These are phyloP conservation scores for Schizopygopsis malacanthus DNA, from an alignment of 2,797 vertebrate species.

Conservation along the genomic window DNA sequence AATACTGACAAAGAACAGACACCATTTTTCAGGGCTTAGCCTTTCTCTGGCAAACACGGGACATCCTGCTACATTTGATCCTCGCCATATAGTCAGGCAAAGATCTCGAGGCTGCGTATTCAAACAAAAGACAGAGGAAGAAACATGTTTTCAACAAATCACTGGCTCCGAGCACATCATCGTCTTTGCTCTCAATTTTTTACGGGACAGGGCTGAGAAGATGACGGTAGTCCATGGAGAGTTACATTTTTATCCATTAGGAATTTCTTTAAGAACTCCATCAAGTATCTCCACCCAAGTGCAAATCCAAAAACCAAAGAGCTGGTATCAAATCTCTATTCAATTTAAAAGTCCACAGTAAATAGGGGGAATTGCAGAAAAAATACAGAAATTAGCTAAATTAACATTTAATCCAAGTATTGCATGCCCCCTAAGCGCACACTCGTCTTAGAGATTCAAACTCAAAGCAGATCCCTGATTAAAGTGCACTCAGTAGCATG, in stretches of 20 bases:
- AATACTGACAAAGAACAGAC: conserved; percentile 37
- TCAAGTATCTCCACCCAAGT: conserved; percentile 62
- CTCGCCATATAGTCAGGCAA: neutral
- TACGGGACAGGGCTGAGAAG: conserved; percentile 41
- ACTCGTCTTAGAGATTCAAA: conserved; percentile 65
- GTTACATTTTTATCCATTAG: conserved; percentile 43
- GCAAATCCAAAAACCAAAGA: conserved; percentile 65
- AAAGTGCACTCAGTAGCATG: conserved; percentile 73
- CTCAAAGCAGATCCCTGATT: conserved; percentile 77
- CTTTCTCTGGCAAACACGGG: conserved; percentile 2
- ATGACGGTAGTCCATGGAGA: conserved; percentile 59
- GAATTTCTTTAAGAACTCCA: conserved; percentile 51
- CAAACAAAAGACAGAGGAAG: conserved; percentile 33
- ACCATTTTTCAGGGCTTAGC: conserved; percentile 27
- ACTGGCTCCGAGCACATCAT: neutral
- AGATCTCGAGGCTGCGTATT: neutral
- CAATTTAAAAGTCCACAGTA: conserved; percentile 38
- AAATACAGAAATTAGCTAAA: conserved; percentile 1
- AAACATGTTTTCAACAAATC: conserved; percentile 21
- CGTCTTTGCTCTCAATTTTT: conserved; percentile 13
- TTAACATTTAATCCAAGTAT: conserved; percentile 49
- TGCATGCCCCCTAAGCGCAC: conserved; percentile 63
- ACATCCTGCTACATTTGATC: conserved; percentile 25
- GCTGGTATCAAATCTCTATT: conserved; percentile 42
- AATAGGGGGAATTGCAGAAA: conserved; percentile 1